A percentile compares a stretch with the other conserved stretches of the same genome.
phyloP scores from a whole-genome alignment of 1,140 invertebrate species.

The Aphelenchoides besseyi region DNA sequence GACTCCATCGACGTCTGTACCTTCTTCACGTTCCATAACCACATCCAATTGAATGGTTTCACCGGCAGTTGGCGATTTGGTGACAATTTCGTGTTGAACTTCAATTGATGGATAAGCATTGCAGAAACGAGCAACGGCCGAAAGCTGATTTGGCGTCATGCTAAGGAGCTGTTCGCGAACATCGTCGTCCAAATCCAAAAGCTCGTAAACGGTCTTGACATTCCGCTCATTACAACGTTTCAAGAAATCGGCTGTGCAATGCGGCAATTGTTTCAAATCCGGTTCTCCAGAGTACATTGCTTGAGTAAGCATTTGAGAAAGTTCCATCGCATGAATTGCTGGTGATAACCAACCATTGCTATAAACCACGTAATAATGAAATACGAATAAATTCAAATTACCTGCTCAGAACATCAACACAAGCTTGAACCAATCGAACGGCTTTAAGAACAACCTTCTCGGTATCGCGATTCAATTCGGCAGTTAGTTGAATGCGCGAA shows the following conservation, averaged over 20 bases:
- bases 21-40: constrained; percentile 84
- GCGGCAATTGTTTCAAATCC: constrained; percentile 91
- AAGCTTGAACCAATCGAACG: constrained; percentile 84
- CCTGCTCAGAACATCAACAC: constrained; percentile 84
- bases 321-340: constrained; percentile 96
- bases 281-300: constrained; percentile 99
- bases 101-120: constrained; percentile 99
- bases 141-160: constrained; percentile 81
- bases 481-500: constrained; percentile 83
- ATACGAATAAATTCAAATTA: constrained; percentile 27
- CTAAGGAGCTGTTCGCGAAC: constrained; percentile 81
- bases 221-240: constrained; percentile 78
- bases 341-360: constrained; percentile 96
- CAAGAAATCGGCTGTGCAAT: constrained; percentile 84
- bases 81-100: constrained; percentile 83
- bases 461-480: constrained; percentile 93
- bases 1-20: constrained; percentile 86
- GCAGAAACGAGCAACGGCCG: constrained; percentile 94
- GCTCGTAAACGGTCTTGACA: constrained; percentile 93
- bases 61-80: constrained; percentile 69
- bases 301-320: constrained; percentile 98
- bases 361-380: constrained; percentile 32
- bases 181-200: constrained; percentile 95
- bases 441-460: constrained; percentile 68
- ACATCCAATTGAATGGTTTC: constrained; percentile 67